Evolutionary conservation across 2,797 vertebrate genomes (phyloP).

Genomic region (Intellagama lesueurii): DNA sequence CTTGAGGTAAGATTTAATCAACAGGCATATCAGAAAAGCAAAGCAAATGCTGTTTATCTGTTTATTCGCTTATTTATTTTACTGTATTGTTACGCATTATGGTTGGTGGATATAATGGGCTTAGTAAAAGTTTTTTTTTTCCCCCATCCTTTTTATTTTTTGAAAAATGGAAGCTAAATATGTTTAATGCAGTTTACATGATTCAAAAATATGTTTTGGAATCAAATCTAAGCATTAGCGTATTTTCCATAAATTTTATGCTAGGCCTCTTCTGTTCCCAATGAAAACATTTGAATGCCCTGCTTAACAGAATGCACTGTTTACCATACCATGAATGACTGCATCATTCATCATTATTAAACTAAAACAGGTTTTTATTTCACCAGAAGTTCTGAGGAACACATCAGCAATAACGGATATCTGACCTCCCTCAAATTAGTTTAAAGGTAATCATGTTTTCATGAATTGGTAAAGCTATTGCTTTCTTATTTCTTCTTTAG

Average conservation of each 20-base stretch:
- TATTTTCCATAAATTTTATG: slow-evolving; percentile 68
- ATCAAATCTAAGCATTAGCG: slow-evolving; percentile 68
- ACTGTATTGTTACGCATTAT: slow-evolving; percentile 55
- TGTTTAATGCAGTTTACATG: slow-evolving; percentile 54
- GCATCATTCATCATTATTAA: slow-evolving; percentile 54
- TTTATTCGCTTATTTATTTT: slow-evolving; percentile 27
- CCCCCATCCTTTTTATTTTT: slow-evolving; percentile 7
- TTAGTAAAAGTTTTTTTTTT: not conserved
- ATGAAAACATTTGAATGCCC: slow-evolving; percentile 73
- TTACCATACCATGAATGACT: slow-evolving; percentile 64
- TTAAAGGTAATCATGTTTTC: slow-evolving; percentile 15
- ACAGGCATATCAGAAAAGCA: slow-evolving; percentile 27
- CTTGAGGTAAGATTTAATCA: slow-evolving; percentile 32
- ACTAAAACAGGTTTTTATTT: slow-evolving; percentile 42
- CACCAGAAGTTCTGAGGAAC: slow-evolving; percentile 35
- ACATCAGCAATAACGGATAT: slow-evolving; percentile 38
- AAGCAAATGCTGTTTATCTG: slow-evolving; percentile 49
- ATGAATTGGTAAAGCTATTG: slow-evolving; percentile 36
- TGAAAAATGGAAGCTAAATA: slow-evolving; percentile 34
- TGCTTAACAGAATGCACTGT: slow-evolving; percentile 69
- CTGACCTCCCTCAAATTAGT: not conserved
- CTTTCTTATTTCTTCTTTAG: not conserved
- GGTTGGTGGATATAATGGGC: slow-evolving; percentile 43
- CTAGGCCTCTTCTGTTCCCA: slow-evolving; percentile 71
- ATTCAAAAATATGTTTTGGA: slow-evolving; percentile 61